Evolutionary conservation across 1,140 invertebrate genomes (phyloP).

Genomic region (Pteromalus puparum): DNA sequence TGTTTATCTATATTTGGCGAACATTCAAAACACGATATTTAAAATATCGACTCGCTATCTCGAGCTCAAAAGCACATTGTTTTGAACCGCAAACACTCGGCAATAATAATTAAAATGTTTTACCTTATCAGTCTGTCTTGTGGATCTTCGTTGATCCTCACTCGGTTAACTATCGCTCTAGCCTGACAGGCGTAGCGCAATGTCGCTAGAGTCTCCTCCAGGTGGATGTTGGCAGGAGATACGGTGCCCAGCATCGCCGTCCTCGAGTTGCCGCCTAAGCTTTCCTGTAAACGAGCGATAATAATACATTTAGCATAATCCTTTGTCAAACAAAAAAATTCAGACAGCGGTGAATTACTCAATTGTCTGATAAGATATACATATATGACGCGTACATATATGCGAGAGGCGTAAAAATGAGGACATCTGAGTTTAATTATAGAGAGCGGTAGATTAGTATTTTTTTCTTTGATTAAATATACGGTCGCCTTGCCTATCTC

Average conservation of each 20-base stretch:
- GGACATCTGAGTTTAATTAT: too few species aligned
- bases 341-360: neutral
- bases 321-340: neutral
- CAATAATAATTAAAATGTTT: slow-evolving; percentile 53
- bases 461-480: too few species aligned
- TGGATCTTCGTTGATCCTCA: slow-evolving; percentile 87
- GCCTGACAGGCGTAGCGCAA: slow-evolving; percentile 92
- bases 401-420: too few species aligned
- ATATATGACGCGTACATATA: too few species aligned
- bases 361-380: too few species aligned
- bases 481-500: too few species aligned
- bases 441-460: too few species aligned
- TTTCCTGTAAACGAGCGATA: slow-evolving; percentile 74
- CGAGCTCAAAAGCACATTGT: neutral
- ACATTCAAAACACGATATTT: too few species aligned
- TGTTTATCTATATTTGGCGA: too few species aligned
- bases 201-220: slow-evolving; percentile 90
- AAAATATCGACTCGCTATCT: neutral
- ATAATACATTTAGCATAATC: neutral
- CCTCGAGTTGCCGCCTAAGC: slow-evolving; percentile 80
- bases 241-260: slow-evolving; percentile 84
- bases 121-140: slow-evolving; percentile 79
- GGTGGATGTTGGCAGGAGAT: slow-evolving; percentile 85
- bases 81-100: neutral
- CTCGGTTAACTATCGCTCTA: slow-evolving; percentile 89